Evolutionary conservation across 2,888 invertebrate species (phyloP), one percentile per base, ranked within the genome.

Genomic region (Geotrupes spiniger): DNA sequence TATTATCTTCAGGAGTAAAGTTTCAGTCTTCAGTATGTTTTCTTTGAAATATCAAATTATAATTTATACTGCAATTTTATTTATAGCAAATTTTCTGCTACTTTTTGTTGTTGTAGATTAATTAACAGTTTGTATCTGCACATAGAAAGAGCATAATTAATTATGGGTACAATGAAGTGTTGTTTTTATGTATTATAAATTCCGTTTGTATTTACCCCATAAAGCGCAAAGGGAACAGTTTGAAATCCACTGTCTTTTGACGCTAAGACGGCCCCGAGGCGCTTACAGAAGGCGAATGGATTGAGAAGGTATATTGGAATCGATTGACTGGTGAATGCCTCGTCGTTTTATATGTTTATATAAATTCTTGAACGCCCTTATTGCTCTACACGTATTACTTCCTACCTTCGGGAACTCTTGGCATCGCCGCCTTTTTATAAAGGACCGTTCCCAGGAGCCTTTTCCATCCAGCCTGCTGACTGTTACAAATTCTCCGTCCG

Each of bases 261-360:
- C 49, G 46, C 42, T 33, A 37, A 33, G 47, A 47, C 42, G 40
- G 50, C 50, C 53, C 33, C 17, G 33, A 14, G 53, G 51, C 42
- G 45, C 45, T 41, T 21, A 47, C 50, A 51, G 52, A 56, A 56
- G 52, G 44, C 42, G 41, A 50, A 50, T 54, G 52, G 44, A 52
- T 51, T 46, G 46, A 49, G 51, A 55, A 59, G 53, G 58, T 59
- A 62, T 61, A 65, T 65, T 65, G 64, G 62, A 64, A 65, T 64
- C 65, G 65, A 65, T 65, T 64, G 63, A 63, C 57, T 62, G 56
- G 58, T 62, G 63, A 62, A 61, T 62, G 59, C 59, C 62, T 58
- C 51, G 58, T 54, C 58, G 59, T 62, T 65, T 64, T 65, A 62
- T 64, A 62, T 62, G 62, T 64, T 64, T 64, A 65, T 63, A 63